Conservation (phyloP, 2,797 vertebrate genomes). For the Fistularia commersonii region DNA sequence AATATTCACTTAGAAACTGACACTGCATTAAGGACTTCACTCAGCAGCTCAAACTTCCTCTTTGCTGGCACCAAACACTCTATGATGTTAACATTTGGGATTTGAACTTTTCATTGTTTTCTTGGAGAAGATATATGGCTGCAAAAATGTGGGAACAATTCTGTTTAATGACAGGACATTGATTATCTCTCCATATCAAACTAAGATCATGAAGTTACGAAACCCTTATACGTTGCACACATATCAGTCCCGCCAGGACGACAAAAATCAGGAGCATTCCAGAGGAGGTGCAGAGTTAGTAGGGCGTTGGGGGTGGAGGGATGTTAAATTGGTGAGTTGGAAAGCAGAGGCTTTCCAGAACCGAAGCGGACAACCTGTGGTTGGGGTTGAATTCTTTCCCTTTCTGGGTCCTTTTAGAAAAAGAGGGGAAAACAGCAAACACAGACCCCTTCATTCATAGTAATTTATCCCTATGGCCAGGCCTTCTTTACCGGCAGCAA, state of each 20-base stretch:
- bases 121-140: no score
- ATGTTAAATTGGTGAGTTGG: conserved; percentile 67
- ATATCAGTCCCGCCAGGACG: conserved; percentile 33
- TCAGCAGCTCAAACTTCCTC: conserved; percentile 28
- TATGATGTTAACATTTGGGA: conserved; percentile 55
- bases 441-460: conserved; percentile 79
- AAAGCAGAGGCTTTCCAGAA: conserved; percentile 61
- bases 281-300: conserved; percentile 36
- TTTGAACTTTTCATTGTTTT: background rate
- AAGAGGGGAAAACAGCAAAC: conserved; percentile 62
- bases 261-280: conserved; percentile 52
- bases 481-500: conserved; percentile 83
- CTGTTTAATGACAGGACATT: conserved; percentile 13
- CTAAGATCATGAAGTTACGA: conserved; percentile 29
- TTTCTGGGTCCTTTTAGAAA: conserved; percentile 63
- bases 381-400: conserved; percentile 71
- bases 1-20: conserved; percentile 61
- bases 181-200: background rate
- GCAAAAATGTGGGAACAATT: background rate
- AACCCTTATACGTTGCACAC: conserved; percentile 25
- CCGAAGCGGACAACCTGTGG: conserved; percentile 69
- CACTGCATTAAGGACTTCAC: conserved; percentile 41
- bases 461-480: conserved; percentile 82
- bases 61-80: conserved; percentile 37
- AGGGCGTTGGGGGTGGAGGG: conserved; percentile 30